These are phyloP conservation scores for Homarus americanus DNA, from an alignment of 1,140 invertebrate genomes.

Conservation along the genomic window DNA sequence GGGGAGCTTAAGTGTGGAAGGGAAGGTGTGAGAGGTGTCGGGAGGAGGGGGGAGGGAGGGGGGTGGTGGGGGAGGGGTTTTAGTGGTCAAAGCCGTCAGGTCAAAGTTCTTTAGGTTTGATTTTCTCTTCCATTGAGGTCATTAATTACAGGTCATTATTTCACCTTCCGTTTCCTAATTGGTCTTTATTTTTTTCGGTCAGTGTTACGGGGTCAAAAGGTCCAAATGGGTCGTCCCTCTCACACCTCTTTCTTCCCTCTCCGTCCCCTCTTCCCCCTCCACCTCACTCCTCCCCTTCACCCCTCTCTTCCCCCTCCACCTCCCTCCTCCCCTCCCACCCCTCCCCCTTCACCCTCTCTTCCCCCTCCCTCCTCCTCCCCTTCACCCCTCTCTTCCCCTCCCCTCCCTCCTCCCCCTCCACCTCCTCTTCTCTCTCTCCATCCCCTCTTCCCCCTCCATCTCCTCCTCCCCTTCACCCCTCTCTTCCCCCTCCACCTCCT, in stretches of 20 bases:
- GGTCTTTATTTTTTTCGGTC: too few relatives aligned
- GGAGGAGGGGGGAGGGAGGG: too few relatives aligned
- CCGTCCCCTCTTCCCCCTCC: background rate
- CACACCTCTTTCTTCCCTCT: background rate
- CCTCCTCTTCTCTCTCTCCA: background rate
- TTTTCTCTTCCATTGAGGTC: too few relatives aligned
- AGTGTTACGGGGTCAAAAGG: too few relatives aligned
- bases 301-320: background rate
- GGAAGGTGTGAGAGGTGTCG: too few relatives aligned
- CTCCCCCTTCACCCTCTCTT: background rate
- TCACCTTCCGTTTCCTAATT: too few relatives aligned
- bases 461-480: background rate
- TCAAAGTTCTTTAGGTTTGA: too few relatives aligned
- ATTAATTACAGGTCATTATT: too few relatives aligned
- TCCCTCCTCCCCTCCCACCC: background rate
- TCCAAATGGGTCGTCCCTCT: too few relatives aligned
- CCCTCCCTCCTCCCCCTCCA: background rate
- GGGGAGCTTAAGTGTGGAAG: too few relatives aligned
- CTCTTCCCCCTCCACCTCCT: background rate
- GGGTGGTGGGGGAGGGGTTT: too few relatives aligned
- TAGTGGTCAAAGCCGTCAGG: too few relatives aligned
- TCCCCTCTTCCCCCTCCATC: background rate
- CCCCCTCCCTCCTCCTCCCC: background rate
- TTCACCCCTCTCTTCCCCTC: background rate
- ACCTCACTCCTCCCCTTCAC: background rate